These are phyloP conservation scores for Manacus vitellinus DNA, from an alignment of 2,113 vertebrate genomes.

Conservation along the genomic window DNA sequence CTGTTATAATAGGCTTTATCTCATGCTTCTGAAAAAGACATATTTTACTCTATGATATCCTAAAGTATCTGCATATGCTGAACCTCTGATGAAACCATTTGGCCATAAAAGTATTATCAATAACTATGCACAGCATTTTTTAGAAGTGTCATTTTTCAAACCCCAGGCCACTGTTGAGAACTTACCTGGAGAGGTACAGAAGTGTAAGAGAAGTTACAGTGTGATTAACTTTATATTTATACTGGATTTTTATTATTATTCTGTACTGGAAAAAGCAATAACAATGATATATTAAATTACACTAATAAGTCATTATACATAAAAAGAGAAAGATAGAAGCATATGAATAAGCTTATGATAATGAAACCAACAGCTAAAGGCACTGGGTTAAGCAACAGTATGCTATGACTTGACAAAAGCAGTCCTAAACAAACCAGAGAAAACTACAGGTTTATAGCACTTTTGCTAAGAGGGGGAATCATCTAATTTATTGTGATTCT, in stretches of 20 bases:
- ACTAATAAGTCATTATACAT: slow-evolving; percentile 32
- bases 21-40: background rate
- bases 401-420: slow-evolving; percentile 26
- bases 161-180: background rate
- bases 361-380: slow-evolving; percentile 49
- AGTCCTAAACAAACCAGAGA: background rate
- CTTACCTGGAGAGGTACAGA: background rate
- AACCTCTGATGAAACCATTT: background rate
- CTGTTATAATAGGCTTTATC: background rate
- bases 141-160: background rate
- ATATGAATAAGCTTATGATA: slow-evolving; percentile 42
- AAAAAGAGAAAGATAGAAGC: slow-evolving; percentile 33
- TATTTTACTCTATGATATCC: background rate
- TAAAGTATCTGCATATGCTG: background rate
- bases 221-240: background rate
- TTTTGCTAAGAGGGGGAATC: background rate
- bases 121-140: background rate
- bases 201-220: background rate
- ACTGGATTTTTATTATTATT: slow-evolving; percentile 18
- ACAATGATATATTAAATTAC: slow-evolving; percentile 14
- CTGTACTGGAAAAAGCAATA: background rate
- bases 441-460: background rate
- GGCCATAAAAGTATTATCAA: background rate
- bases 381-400: background rate
- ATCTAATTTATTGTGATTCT: background rate